Conservation (phyloP, 1,140 invertebrate species). For the Heterodera carotae region DNA sequence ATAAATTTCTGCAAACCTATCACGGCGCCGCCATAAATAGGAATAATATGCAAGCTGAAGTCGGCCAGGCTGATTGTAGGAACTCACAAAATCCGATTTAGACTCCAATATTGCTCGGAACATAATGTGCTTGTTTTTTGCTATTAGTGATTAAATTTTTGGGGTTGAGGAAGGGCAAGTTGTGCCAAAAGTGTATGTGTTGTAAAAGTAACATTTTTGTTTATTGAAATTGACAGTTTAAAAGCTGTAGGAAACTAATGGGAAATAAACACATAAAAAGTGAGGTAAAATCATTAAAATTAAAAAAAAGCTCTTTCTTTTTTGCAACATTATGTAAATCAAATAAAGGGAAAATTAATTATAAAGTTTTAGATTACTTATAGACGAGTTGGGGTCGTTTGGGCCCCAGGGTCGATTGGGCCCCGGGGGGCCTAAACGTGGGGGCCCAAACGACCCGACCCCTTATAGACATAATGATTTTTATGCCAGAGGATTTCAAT, state of each 20-base stretch:
- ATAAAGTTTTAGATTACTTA: too few species aligned
- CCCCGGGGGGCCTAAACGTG: too few species aligned
- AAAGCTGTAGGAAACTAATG: slow-evolving; percentile 5
- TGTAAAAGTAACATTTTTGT: not conserved
- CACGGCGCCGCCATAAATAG: slow-evolving; percentile 63
- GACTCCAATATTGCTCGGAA: not conserved
- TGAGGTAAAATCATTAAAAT: not conserved
- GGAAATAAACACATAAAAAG: slow-evolving; percentile 8
- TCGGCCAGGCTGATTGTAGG: slow-evolving; percentile 53
- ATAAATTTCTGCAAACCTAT: slow-evolving; percentile 49
- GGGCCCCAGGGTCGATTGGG: too few species aligned
- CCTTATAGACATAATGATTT: too few species aligned
- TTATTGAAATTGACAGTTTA: slow-evolving; percentile 18
- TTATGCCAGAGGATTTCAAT: too few species aligned
- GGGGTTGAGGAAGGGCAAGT: not conserved
- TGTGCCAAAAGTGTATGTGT: slow-evolving; percentile 6
- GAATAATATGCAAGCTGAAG: slow-evolving; percentile 60
- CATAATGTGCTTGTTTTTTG: slow-evolving; percentile 3
- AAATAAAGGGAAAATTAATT: too few species aligned
- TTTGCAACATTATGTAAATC: too few species aligned
- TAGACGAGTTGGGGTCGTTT: too few species aligned
- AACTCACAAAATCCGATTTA: slow-evolving; percentile 22
- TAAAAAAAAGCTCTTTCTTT: not conserved
- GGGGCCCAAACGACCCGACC: too few species aligned
- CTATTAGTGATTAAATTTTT: slow-evolving; percentile 6